These are phyloP conservation scores for Nebria ingens DNA, from an alignment of 1,140 invertebrate genomes.

Conservation along the genomic window DNA sequence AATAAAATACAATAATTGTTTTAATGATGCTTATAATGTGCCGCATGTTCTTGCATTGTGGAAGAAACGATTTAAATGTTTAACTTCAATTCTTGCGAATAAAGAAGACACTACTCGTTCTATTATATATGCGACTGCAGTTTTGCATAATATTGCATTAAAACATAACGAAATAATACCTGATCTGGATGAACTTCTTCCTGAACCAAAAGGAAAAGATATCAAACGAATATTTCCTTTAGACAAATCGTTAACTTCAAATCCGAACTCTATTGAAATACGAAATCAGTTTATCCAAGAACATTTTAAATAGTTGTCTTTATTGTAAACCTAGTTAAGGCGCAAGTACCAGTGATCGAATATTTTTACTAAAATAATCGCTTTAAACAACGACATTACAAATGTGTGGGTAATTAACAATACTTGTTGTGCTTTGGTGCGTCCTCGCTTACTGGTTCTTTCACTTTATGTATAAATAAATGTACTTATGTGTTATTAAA, in stretches of 20 bases:
- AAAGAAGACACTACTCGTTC: not conserved
- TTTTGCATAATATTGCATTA: slow-evolving; percentile 2
- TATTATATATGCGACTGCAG: slow-evolving; percentile 1
- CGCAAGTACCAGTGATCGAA: no score
- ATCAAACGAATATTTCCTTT: slow-evolving; percentile 1
- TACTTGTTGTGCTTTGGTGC: no score
- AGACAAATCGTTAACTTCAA: not conserved
- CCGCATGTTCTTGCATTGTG: not conserved
- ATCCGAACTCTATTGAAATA: not conserved
- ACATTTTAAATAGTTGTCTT: not conserved
- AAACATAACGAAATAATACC: not conserved
- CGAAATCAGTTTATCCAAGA: not conserved
- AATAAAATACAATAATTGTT: not conserved
- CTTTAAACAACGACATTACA: not conserved
- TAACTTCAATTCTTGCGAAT: slow-evolving; percentile 5
- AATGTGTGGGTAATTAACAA: no score
- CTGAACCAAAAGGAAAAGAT: slow-evolving; percentile 3
- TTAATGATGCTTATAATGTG: not conserved
- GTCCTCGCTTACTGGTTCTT: no score
- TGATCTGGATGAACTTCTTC: not conserved
- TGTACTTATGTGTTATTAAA: no score
- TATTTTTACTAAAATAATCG: not conserved
- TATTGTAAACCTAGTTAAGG: not conserved
- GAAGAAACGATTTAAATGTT: slow-evolving; percentile 6
- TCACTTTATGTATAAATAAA: no score